Percentiles rank a stretch among this genome's conserved stretches.
Conservation (phyloP, 2,888 invertebrate species). For the Eilema griseolum region DNA sequence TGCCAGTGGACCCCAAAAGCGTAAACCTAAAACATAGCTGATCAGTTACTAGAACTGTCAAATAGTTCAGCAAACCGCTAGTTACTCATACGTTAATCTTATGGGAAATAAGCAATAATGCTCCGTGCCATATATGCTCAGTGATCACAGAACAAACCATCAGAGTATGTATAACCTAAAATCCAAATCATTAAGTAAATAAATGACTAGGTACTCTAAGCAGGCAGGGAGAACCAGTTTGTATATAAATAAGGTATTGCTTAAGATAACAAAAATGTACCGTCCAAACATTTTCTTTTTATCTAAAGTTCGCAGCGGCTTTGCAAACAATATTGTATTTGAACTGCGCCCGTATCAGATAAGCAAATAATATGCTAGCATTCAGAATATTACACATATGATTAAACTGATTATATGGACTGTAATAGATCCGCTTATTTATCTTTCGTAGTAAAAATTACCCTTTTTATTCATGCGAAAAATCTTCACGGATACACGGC, state of each 20-base stretch:
- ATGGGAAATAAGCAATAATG: not conserved
- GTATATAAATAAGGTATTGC: not conserved
- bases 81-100: too few species aligned
- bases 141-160: not conserved
- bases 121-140: not conserved
- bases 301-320: conserved; percentile 37
- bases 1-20: too few species aligned
- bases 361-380: conserved; percentile 25
- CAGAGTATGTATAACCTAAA: not conserved
- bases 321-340: conserved; percentile 37
- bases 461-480: too few species aligned
- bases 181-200: not conserved
- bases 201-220: not conserved
- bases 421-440: not conserved
- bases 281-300: conserved; percentile 21
- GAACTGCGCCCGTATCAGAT: conserved; percentile 35
- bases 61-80: not conserved
- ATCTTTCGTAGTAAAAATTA: too few species aligned
- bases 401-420: not conserved
- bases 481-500: too few species aligned
- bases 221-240: not conserved
- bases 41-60: not conserved
- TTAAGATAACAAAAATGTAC: not conserved
- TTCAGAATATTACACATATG: conserved; percentile 4
- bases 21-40: too few species aligned